phyloP scores from a whole-genome alignment of 1,140 invertebrate species.

The Aplysia californica region DNA sequence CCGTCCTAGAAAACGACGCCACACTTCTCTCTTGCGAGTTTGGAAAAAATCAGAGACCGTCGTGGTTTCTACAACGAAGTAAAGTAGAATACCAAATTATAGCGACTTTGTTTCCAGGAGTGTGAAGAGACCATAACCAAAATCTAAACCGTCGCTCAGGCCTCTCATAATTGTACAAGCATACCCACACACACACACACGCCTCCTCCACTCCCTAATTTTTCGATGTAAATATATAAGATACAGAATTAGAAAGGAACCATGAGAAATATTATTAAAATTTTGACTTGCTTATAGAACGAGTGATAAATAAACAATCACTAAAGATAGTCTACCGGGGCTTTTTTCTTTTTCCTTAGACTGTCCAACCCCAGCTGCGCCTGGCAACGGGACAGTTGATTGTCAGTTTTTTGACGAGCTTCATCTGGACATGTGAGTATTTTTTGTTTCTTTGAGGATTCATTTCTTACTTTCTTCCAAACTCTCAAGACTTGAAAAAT shows the following conservation, averaged over 20 bases:
- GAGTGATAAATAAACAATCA: neutral
- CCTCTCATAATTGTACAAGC: too few relatives aligned
- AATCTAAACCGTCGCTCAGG: too few relatives aligned
- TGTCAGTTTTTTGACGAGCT: neutral
- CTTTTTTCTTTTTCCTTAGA: neutral
- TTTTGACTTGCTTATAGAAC: neutral
- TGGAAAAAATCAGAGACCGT: too few relatives aligned
- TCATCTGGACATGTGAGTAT: conserved; percentile 18
- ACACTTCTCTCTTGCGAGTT: too few relatives aligned
- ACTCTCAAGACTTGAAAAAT: neutral
- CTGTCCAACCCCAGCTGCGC: conserved; percentile 15
- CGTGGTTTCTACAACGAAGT: too few relatives aligned
- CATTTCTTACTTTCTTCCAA: neutral
- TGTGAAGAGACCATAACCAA: too few relatives aligned
- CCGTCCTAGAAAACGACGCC: too few relatives aligned
- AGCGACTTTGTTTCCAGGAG: too few relatives aligned
- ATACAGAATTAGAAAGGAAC: neutral
- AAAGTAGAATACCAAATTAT: too few relatives aligned
- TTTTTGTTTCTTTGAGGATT: neutral
- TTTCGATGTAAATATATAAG: neutral
- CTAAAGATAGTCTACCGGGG: neutral
- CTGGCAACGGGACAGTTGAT: conserved; percentile 8
- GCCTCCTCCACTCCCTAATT: too few relatives aligned
- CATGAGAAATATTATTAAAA: neutral
- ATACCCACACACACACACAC: too few relatives aligned